A percentile compares a stretch with the other conserved stretches of the same genome.
These are phyloP conservation scores for Macrotis lagotis DNA, from an alignment of 2,113 vertebrate genomes.

Conservation along the genomic window DNA sequence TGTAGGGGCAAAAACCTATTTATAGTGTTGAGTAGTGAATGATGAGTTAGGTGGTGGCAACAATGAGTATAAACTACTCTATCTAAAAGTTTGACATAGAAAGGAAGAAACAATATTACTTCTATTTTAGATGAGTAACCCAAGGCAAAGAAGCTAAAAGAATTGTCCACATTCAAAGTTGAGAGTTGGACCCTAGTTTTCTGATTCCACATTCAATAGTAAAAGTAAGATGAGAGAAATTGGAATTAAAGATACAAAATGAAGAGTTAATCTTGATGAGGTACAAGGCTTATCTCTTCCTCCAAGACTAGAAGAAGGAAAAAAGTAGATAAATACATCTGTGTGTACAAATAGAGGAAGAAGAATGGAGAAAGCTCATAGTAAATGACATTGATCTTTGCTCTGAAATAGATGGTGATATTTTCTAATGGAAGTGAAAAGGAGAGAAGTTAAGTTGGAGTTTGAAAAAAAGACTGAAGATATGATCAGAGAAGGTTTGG, in stretches of 20 bases:
- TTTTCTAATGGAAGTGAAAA: background rate
- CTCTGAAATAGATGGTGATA: background rate
- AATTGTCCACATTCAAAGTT: too few relatives aligned
- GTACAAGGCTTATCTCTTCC: background rate
- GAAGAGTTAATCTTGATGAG: background rate
- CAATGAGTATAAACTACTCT: too few relatives aligned
- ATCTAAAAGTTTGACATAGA: too few relatives aligned
- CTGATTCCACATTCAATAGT: background rate
- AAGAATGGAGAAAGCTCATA: background rate
- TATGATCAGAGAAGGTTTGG: background rate
- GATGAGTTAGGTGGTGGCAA: too few relatives aligned
- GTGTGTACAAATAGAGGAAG: background rate
- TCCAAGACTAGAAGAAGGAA: background rate
- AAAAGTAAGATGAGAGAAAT: background rate
- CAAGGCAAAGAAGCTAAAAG: too few relatives aligned
- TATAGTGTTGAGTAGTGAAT: too few relatives aligned
- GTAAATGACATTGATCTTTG: background rate
- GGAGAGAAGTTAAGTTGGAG: background rate
- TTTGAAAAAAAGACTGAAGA: background rate
- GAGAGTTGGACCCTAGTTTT: too few relatives aligned
- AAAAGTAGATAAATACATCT: background rate
- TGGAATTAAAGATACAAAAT: background rate
- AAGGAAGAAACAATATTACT: too few relatives aligned
- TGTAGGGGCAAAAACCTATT: too few relatives aligned
- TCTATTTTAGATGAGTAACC: too few relatives aligned